A percentile compares a stretch with the other conserved stretches of the same genome.
Evolutionary conservation across 2,113 vertebrate species (phyloP).

Genomic region (Condylura cristata): DNA sequence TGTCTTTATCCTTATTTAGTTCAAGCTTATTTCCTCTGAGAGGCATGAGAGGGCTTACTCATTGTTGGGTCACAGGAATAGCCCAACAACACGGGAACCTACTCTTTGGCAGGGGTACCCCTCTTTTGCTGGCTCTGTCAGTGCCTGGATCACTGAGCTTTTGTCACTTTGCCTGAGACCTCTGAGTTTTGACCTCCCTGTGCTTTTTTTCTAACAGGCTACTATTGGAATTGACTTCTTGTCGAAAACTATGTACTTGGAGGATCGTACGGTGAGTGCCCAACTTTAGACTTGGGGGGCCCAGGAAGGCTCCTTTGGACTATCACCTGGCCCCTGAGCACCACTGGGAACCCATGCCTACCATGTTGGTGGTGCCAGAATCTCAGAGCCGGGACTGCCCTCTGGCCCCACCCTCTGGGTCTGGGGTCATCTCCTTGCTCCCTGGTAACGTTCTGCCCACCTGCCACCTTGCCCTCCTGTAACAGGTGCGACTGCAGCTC

Average conservation of each 20-base stretch:
- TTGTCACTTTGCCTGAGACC: neutral
- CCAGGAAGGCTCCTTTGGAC: neutral
- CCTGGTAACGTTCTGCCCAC: no score
- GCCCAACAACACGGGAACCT: neutral
- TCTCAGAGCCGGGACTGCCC: neutral
- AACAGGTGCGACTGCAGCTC: conserved; percentile 94
- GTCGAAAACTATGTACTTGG: conserved; percentile 98
- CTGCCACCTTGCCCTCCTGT: accelerated
- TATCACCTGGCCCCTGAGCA: neutral
- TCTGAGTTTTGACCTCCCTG: neutral
- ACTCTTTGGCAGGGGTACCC: no score
- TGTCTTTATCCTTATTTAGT: neutral
- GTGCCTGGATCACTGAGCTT: neutral
- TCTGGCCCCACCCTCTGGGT: neutral
- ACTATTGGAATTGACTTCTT: conserved; percentile 97
- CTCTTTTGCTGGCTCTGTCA: neutral
- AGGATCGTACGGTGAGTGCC: conserved; percentile 94
- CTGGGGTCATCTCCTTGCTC: no score
- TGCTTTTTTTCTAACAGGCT: conserved; percentile 84
- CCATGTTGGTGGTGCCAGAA: neutral
- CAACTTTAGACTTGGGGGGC: neutral
- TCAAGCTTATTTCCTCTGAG: neutral
- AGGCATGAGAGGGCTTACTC: neutral
- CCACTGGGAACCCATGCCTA: neutral
- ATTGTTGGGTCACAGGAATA: no score